Evolutionary conservation across 2,113 vertebrate genomes (phyloP).

Genomic region (Tachuris rubrigastra): DNA sequence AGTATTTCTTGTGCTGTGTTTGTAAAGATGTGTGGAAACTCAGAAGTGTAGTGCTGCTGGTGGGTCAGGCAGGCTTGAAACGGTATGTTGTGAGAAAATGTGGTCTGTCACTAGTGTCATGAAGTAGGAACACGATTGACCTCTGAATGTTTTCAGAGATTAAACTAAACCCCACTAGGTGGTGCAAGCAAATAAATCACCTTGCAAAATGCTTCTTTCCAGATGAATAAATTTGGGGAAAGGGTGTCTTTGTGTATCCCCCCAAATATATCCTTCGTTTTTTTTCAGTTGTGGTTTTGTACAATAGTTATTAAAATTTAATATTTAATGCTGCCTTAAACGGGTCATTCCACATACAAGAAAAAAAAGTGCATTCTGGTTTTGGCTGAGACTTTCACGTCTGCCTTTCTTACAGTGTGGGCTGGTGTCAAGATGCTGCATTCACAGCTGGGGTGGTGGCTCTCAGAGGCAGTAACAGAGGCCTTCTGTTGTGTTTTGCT

Average conservation of each 20-base stretch:
- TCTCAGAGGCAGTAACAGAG: background rate
- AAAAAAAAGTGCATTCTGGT: background rate
- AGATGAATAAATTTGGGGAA: background rate
- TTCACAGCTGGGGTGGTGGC: background rate
- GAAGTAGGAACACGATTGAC: background rate
- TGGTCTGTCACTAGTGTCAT: background rate
- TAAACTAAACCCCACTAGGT: conserved; percentile 37
- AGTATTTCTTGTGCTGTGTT: background rate
- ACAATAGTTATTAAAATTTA: background rate
- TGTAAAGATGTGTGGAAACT: background rate
- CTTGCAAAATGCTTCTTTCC: background rate
- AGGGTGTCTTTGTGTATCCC: background rate
- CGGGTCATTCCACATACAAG: background rate
- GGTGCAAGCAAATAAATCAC: conserved; percentile 60
- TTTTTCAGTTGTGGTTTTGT: background rate
- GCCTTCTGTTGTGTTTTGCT: background rate
- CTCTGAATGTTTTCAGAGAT: background rate
- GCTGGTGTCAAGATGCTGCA: background rate
- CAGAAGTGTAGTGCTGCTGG: background rate
- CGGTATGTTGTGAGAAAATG: background rate
- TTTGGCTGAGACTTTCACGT: background rate
- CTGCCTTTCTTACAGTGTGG: background rate
- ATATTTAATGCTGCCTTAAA: background rate
- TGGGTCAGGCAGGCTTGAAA: background rate
- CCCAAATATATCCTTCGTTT: background rate